Conservation (phyloP, 2,888 invertebrate species). For the Dynastes tityus region DNA sequence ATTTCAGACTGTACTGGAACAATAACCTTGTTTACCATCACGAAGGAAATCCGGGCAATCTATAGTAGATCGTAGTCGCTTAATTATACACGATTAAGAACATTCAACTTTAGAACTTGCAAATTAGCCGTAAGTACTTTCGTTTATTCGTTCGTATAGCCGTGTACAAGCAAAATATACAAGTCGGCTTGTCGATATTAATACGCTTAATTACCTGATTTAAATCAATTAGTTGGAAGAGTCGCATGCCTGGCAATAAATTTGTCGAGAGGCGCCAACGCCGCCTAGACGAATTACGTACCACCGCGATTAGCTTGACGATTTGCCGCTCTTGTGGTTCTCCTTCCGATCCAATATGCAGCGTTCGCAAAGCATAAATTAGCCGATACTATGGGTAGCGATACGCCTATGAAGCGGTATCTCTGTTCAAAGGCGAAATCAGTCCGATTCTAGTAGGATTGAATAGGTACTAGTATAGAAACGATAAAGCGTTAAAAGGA, state of each 20-base stretch:
- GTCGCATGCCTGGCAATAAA: constrained; percentile 26
- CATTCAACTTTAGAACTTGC: background rate
- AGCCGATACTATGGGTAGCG: background rate
- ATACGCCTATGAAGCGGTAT: too few relatives aligned
- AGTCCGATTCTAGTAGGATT: background rate
- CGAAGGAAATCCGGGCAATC: background rate
- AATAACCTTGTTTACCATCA: background rate
- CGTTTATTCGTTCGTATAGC: background rate
- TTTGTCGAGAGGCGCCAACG: constrained; percentile 31
- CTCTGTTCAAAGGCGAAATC: too few relatives aligned
- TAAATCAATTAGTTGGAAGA: constrained; percentile 45
- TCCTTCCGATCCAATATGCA: background rate
- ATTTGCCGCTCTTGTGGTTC: constrained; percentile 9
- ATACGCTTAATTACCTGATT: constrained; percentile 45
- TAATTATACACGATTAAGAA: background rate
- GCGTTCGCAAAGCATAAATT: background rate
- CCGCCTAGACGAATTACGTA: background rate
- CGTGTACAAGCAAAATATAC: constrained; percentile 6
- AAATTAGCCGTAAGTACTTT: constrained; percentile 6
- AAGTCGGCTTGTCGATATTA: constrained; percentile 43
- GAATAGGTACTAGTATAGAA: background rate
- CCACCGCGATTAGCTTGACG: constrained; percentile 3
- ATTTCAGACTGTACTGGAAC: background rate
- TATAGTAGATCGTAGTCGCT: background rate
- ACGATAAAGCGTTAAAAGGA: too few relatives aligned